Percentiles rank a stretch among this genome's conserved stretches.
These are phyloP conservation scores for Volucella inflata DNA, from an alignment of 2,888 invertebrate species.

Conservation along the genomic window DNA sequence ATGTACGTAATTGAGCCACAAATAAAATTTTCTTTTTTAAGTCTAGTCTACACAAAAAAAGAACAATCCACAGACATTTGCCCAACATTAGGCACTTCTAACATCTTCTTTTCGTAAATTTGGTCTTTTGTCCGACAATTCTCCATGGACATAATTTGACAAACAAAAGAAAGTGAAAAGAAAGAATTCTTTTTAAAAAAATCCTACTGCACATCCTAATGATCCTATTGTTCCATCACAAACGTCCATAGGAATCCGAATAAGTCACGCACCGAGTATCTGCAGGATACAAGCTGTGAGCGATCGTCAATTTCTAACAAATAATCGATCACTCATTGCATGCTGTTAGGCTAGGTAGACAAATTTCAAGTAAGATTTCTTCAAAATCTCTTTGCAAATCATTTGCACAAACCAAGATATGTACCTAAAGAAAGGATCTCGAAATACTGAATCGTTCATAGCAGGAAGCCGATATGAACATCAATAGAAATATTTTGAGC, in stretches of 20 bases:
- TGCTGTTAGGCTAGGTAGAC: conserved; percentile 36
- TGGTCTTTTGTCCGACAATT: conserved; percentile 47
- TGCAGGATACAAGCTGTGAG: conserved; percentile 25
- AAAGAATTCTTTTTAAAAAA: conserved; percentile 31
- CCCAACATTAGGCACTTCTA: conserved; percentile 65
- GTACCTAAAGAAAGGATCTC: too few relatives aligned
- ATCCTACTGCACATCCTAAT: conserved; percentile 53
- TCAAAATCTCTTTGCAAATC: conserved; percentile 9
- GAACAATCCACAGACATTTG: conserved; percentile 52
- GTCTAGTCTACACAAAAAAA: conserved; percentile 15
- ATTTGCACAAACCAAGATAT: neutral
- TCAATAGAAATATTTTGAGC: conserved; percentile 6
- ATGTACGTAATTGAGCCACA: conserved; percentile 66
- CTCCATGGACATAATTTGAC: conserved; percentile 1
- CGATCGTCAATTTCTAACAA: conserved; percentile 38
- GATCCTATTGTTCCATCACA: conserved; percentile 61
- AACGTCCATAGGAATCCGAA: conserved; percentile 49
- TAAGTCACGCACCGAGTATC: conserved; percentile 49
- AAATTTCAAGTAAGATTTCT: neutral
- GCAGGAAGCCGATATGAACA: conserved; percentile 23
- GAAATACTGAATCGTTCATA: neutral
- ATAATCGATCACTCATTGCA: conserved; percentile 69
- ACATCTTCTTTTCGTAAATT: conserved; percentile 69
- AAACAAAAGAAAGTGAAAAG: neutral
- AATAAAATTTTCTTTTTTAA: conserved; percentile 15